phyloP scores from a whole-genome alignment of 2,797 vertebrate species.

The Florisuga fusca region DNA sequence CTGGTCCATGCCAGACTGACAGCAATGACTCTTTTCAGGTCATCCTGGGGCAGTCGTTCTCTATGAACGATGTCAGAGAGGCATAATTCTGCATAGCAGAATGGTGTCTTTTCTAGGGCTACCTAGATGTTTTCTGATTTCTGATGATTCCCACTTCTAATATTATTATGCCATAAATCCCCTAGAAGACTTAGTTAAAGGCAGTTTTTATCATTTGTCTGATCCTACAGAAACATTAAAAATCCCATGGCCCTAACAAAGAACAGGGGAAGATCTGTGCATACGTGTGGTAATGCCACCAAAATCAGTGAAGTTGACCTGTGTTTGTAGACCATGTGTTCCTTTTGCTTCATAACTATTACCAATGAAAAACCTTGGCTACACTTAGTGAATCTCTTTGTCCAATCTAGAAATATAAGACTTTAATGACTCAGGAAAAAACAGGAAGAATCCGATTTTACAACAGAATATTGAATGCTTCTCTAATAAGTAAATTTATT shows the following conservation, averaged over 20 bases:
- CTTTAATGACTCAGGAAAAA: neutral
- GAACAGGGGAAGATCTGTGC: neutral
- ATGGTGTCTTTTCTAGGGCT: neutral
- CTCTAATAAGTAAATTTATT: conserved; percentile 43
- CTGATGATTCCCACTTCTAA: neutral
- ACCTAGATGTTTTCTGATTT: neutral
- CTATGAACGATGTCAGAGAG: neutral
- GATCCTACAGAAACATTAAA: neutral
- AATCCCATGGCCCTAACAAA: neutral
- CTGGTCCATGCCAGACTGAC: neutral
- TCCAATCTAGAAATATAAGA: neutral
- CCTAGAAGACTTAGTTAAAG: neutral
- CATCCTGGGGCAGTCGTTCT: neutral
- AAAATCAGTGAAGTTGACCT: neutral
- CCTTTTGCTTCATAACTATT: neutral
- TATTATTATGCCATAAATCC: neutral
- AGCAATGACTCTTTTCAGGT: neutral
- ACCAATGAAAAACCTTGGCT: neutral
- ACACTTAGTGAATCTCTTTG: neutral
- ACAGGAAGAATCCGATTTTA: neutral
- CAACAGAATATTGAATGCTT: neutral
- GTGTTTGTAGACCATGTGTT: neutral
- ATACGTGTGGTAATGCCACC: neutral
- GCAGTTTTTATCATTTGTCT: neutral
- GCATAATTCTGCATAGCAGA: neutral